A percentile compares a stretch with the other conserved stretches of the same genome.
These are phyloP conservation scores for Atlantisia rogersi DNA, from an alignment of 2,113 vertebrate species.

Conservation along the genomic window DNA sequence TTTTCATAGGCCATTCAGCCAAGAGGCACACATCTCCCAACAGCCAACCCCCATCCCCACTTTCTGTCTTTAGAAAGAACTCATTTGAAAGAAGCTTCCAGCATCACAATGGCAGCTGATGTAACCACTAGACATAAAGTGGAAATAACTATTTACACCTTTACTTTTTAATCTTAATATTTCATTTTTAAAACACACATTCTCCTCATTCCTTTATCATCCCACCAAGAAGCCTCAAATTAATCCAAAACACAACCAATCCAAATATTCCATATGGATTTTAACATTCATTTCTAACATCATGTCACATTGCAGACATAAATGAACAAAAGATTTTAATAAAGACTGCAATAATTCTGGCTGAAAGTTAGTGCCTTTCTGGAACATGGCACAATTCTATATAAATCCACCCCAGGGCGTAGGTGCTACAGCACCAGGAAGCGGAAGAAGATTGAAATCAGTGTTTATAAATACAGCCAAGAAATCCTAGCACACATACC, in stretches of 20 bases:
- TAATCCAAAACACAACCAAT: neutral
- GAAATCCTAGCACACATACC: conserved; percentile 4
- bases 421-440: conserved; percentile 60
- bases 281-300: neutral
- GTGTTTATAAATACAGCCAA: conserved; percentile 59
- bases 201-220: neutral
- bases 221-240: neutral
- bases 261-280: neutral
- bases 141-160: neutral
- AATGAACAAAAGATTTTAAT: neutral
- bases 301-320: neutral
- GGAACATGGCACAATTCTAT: neutral
- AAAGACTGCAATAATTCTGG: neutral
- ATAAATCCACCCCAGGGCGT: conserved; percentile 43
- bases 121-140: neutral
- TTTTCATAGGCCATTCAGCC: neutral
- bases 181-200: neutral
- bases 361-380: neutral
- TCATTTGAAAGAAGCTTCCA: neutral
- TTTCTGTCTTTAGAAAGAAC: neutral
- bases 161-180: neutral
- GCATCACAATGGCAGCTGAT: neutral
- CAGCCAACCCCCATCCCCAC: neutral
- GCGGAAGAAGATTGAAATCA: conserved; percentile 49
- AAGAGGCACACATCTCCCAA: neutral